Evolutionary conservation across 2,113 vertebrate species (phyloP).

Genomic region (Corynorhinus townsendii): DNA sequence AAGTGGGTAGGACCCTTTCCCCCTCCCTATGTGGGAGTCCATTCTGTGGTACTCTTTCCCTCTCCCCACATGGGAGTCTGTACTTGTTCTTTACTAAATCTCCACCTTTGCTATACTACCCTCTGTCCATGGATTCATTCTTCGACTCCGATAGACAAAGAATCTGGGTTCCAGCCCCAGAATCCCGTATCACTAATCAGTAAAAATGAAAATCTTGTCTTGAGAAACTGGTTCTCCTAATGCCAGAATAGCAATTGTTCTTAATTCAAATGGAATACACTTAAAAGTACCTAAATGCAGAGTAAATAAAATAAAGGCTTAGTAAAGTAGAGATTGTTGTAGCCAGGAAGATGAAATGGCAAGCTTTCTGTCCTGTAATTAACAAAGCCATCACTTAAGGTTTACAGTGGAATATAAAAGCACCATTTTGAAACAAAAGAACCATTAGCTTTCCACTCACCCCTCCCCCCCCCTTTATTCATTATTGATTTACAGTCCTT

Average conservation of each 20-base stretch:
- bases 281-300: constrained; percentile 52
- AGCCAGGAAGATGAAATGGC: constrained; percentile 34
- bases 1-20: no score
- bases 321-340: background rate
- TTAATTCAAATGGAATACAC: constrained; percentile 25
- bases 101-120: no score
- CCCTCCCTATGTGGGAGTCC: no score
- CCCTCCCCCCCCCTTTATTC: constrained; percentile 62
- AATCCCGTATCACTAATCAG: background rate
- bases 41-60: no score
- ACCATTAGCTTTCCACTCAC: constrained; percentile 73
- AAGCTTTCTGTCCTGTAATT: constrained; percentile 61
- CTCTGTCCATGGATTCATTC: no score
- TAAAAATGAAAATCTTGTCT: background rate
- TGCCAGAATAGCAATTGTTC: background rate
- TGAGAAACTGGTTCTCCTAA: background rate
- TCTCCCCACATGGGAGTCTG: no score
- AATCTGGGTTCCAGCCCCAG: no score
- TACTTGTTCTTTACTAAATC: no score
- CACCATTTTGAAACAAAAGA: constrained; percentile 74
- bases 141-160: no score
- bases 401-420: constrained; percentile 67
- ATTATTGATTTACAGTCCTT: constrained; percentile 76
- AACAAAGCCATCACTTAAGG: constrained; percentile 69
- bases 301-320: constrained; percentile 64